Evolutionary conservation across 2,797 vertebrate species (phyloP).

Genomic region (Lateolabrax maculatus): DNA sequence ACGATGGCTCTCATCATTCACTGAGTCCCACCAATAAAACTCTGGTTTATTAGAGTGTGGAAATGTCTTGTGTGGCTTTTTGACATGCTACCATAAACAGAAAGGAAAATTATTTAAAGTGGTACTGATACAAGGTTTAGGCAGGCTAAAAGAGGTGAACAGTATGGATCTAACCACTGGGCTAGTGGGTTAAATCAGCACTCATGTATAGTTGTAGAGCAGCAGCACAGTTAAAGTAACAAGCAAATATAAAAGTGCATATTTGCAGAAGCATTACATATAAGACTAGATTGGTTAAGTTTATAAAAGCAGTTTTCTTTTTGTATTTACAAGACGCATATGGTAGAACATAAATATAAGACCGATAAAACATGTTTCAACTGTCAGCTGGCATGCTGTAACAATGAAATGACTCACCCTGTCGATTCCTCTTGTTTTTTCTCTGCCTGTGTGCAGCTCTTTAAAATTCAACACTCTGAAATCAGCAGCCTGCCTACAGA

Average conservation of each 20-base stretch:
- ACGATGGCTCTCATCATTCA: constrained; percentile 60
- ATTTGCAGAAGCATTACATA: constrained; percentile 40
- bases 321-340: constrained; percentile 37
- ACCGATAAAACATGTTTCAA: constrained; percentile 51
- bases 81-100: constrained; percentile 77
- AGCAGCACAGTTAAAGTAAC: constrained; percentile 32
- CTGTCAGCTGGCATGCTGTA: constrained; percentile 44
- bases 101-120: constrained; percentile 64
- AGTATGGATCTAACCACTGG: constrained; percentile 26
- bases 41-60: constrained; percentile 72
- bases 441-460: constrained; percentile 12
- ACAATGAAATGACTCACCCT: constrained; percentile 42
- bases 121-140: constrained; percentile 54
- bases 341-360: constrained; percentile 44
- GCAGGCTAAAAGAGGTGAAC: constrained; percentile 51
- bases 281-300: constrained; percentile 17
- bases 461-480: constrained; percentile 39
- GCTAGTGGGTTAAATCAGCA: constrained; percentile 63
- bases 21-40: constrained; percentile 73
- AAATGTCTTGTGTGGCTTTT: constrained; percentile 76
- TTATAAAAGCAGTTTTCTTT: constrained; percentile 35
- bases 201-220: constrained; percentile 17
- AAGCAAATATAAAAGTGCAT: constrained; percentile 34
- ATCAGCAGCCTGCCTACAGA: constrained; percentile 19
- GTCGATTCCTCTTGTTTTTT: constrained; percentile 34